Conservation (phyloP, 2,113 vertebrate genomes). For the Grammatotria lemairii region DNA sequence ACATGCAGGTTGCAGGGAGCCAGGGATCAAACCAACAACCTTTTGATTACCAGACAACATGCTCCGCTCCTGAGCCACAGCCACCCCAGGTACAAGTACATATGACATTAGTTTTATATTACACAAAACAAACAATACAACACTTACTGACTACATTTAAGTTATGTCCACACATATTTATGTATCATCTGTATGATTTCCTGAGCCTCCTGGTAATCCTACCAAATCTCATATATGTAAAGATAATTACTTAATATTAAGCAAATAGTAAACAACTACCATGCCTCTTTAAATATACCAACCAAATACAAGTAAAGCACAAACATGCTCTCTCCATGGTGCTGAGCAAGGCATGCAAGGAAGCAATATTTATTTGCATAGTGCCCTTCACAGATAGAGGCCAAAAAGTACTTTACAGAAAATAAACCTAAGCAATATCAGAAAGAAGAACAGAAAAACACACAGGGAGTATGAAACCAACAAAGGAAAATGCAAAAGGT, state of each 20-base stretch:
- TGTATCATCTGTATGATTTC: neutral
- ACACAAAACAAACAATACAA: neutral
- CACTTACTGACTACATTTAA: neutral
- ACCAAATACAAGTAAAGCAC: neutral
- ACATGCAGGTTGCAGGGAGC: neutral
- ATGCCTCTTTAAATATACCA: neutral
- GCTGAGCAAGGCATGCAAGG: neutral
- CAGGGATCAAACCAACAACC: neutral
- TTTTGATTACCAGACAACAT: neutral
- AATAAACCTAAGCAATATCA: neutral
- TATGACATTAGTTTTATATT: neutral
- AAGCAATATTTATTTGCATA: neutral
- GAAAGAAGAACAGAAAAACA: neutral
- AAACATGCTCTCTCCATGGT: constrained; percentile 35
- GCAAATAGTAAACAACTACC: neutral
- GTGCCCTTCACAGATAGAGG: neutral
- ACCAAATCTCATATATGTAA: neutral
- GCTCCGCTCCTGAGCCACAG: neutral
- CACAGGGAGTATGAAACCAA: neutral
- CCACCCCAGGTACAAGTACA: neutral
- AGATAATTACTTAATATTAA: neutral
- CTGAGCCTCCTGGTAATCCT: neutral
- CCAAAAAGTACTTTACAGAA: neutral
- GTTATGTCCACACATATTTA: neutral
- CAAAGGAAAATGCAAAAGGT: neutral